Evolutionary conservation across 2,888 invertebrate genomes (phyloP).

Genomic region (Resseliella maxima): DNA sequence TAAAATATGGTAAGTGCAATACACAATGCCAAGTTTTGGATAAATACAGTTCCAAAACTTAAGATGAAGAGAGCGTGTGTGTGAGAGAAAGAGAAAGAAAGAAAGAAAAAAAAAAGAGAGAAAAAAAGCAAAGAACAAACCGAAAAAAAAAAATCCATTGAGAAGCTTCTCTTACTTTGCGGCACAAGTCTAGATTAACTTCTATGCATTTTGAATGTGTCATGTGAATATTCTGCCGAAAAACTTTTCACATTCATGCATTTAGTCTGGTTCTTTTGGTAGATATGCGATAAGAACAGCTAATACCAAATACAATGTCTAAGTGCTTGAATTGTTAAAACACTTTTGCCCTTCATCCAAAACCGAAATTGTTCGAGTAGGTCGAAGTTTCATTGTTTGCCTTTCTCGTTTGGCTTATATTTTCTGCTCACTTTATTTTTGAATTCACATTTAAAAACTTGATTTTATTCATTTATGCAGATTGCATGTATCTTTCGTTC

Average conservation of each 20-base stretch:
- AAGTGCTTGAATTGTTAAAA: neutral
- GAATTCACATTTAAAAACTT: neutral
- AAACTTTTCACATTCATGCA: slow-evolving; percentile 14
- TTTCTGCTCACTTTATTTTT: slow-evolving; percentile 30
- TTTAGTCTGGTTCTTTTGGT: neutral
- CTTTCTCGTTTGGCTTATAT: slow-evolving; percentile 10
- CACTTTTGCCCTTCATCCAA: neutral
- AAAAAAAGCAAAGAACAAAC: neutral
- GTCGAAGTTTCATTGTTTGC: neutral
- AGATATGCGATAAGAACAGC: slow-evolving; percentile 13
- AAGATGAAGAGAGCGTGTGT: no score
- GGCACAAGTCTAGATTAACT: neutral
- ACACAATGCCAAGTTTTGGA: neutral
- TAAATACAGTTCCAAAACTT: neutral
- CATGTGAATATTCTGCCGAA: neutral
- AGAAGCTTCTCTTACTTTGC: neutral
- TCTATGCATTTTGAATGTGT: slow-evolving; percentile 41
- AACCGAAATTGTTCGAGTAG: neutral
- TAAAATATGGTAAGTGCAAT: slow-evolving; percentile 36
- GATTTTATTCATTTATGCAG: slow-evolving; percentile 53
- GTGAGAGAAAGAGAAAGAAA: neutral
- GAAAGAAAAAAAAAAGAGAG: neutral
- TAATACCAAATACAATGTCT: slow-evolving; percentile 35
- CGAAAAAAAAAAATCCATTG: no score
- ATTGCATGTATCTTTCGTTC: slow-evolving; percentile 28